Evolutionary conservation across 2,888 invertebrate species (phyloP).

Genomic region (Autographa gamma): DNA sequence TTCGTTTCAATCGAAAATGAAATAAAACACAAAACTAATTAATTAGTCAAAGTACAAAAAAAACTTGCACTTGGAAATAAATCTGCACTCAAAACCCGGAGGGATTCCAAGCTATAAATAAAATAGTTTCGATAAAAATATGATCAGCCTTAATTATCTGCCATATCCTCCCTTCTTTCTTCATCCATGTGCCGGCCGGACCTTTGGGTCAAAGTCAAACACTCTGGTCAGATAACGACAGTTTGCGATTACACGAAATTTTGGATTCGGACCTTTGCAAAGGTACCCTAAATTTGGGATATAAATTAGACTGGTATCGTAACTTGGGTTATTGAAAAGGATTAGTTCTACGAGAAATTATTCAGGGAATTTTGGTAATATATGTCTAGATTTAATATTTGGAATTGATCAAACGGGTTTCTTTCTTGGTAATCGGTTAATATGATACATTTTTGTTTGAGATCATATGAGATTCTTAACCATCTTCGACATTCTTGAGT

Average conservation of each 20-base stretch:
- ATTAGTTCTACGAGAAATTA: neutral
- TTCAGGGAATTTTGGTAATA: neutral
- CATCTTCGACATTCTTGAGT: neutral
- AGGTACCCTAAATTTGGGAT: slow-evolving; percentile 32
- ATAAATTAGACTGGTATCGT: slow-evolving; percentile 29
- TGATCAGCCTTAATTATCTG: neutral
- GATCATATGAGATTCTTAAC: neutral
- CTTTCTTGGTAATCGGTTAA: no score
- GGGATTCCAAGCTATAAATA: no score
- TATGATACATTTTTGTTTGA: no score
- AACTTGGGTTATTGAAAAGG: slow-evolving; percentile 17
- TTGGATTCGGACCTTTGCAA: slow-evolving; percentile 27
- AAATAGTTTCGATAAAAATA: no score
- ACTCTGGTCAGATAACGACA: slow-evolving; percentile 40
- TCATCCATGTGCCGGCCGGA: slow-evolving; percentile 26
- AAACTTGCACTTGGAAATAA: no score
- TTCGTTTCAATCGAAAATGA: no score
- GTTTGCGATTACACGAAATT: slow-evolving; percentile 43
- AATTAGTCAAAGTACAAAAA: no score
- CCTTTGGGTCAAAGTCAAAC: slow-evolving; percentile 47
- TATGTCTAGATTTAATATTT: neutral
- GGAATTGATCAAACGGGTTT: neutral
- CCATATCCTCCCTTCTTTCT: slow-evolving; percentile 16
- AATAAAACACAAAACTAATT: no score
- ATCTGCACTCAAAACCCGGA: no score